A percentile compares a stretch with the other conserved stretches of the same genome.
These are phyloP conservation scores for Dryadula phaetusa DNA, from an alignment of 2,888 invertebrate genomes.

Conservation along the genomic window DNA sequence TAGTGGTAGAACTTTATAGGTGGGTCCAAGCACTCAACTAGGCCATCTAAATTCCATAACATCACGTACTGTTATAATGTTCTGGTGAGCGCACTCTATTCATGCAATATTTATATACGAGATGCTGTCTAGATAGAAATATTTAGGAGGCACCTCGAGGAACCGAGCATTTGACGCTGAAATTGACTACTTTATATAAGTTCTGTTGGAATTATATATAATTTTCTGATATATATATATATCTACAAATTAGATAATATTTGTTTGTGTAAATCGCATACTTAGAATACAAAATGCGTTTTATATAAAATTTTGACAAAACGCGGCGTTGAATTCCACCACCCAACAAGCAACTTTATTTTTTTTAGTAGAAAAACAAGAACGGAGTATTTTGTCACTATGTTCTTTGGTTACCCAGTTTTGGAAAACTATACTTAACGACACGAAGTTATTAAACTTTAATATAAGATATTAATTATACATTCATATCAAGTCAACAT, in stretches of 20 bases:
- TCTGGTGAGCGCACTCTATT: conserved; percentile 2
- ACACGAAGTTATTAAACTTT: background rate
- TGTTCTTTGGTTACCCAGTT: no score
- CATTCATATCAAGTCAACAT: conserved; percentile 1
- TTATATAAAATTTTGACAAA: no score
- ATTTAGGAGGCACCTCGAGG: conserved; percentile 2
- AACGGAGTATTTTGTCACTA: no score
- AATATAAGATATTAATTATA: background rate
- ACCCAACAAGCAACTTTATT: no score
- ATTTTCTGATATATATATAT: background rate
- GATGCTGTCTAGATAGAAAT: conserved; percentile 11
- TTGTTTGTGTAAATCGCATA: background rate
- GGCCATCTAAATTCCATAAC: conserved; percentile 22
- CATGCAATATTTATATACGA: conserved; percentile 17
- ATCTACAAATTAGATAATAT: background rate
- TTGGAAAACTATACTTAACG: background rate
- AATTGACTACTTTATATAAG: background rate
- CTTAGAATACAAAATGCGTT: no score
- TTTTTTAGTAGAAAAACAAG: no score
- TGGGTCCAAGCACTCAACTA: conserved; percentile 12
- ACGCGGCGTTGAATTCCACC: no score
- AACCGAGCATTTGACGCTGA: background rate
- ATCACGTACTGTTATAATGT: conserved; percentile 19
- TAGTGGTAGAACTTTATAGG: conserved; percentile 12
- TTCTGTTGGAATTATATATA: background rate